Evolutionary conservation across 2,113 vertebrate species (phyloP).

Genomic region (Furnarius figulus): DNA sequence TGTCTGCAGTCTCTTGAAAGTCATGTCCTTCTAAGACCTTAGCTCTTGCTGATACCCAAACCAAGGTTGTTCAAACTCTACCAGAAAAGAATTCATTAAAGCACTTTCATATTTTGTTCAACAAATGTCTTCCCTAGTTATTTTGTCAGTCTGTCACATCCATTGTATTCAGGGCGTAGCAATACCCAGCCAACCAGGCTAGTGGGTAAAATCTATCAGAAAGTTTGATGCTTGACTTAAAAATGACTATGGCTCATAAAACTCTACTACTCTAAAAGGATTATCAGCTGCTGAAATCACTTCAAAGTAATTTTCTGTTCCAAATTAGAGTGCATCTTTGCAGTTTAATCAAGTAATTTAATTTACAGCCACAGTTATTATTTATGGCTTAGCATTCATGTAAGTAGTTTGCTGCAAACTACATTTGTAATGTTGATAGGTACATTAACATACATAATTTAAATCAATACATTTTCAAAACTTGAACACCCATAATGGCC

Average conservation of each 20-base stretch:
- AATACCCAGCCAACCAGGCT: not conserved
- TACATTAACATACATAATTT: constrained; percentile 42
- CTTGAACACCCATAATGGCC: not conserved
- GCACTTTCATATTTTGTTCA: not conserved
- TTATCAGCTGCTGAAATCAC: constrained; percentile 9
- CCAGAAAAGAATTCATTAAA: not conserved
- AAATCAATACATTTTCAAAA: constrained; percentile 9
- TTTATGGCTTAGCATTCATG: constrained; percentile 47
- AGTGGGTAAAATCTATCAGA: not conserved
- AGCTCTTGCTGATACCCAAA: not conserved
- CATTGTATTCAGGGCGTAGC: not conserved
- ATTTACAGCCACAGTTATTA: constrained; percentile 27
- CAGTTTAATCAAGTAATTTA: constrained; percentile 44
- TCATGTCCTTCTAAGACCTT: not conserved
- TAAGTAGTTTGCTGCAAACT: not conserved
- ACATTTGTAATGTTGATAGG: constrained; percentile 27
- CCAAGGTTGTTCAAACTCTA: not conserved
- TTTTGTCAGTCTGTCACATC: not conserved
- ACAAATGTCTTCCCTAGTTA: not conserved
- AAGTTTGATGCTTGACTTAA: not conserved
- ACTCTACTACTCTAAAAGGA: not conserved
- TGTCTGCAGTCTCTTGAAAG: not conserved
- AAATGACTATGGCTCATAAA: not conserved
- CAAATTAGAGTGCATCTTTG: constrained; percentile 35
- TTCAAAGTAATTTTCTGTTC: constrained; percentile 43